Evolutionary conservation across 2,888 invertebrate species (phyloP).

Genomic region (Alloscopus bannaensis): DNA sequence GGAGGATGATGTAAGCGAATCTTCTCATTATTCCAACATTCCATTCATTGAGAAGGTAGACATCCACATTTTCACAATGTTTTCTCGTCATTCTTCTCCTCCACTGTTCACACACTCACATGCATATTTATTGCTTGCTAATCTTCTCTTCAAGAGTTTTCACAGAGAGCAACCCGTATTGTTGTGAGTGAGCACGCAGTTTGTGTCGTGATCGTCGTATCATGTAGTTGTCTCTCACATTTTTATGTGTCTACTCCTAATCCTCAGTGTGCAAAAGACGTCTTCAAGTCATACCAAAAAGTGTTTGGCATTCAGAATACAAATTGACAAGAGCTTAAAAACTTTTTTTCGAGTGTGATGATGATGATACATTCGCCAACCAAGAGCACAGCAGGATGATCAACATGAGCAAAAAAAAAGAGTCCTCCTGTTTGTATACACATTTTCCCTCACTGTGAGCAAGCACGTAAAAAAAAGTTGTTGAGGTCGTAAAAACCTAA

Average conservation of each 20-base stretch:
- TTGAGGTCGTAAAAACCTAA: slow-evolving; percentile 67
- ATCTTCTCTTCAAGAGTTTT: too few species aligned
- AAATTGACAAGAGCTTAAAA: slow-evolving; percentile 55
- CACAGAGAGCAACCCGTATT: too few species aligned
- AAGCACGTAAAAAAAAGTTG: slow-evolving; percentile 58
- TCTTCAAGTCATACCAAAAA: slow-evolving; percentile 31
- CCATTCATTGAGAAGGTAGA: too few species aligned
- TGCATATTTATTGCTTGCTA: not conserved
- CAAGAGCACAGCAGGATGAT: slow-evolving; percentile 5
- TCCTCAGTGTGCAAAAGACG: not conserved
- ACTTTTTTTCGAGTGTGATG: not conserved
- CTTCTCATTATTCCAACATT: slow-evolving; percentile 49
- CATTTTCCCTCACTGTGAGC: slow-evolving; percentile 37
- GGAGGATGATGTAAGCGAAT: slow-evolving; percentile 57
- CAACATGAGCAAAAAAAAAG: slow-evolving; percentile 15
- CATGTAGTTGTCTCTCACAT: slow-evolving; percentile 50
- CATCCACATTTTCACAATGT: too few species aligned
- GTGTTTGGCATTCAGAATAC: slow-evolving; percentile 51
- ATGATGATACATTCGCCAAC: not conserved
- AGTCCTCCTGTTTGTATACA: slow-evolving; percentile 20
- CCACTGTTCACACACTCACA: too few species aligned
- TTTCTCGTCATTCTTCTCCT: too few species aligned
- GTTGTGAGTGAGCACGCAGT: too few species aligned
- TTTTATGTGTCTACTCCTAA: too few species aligned
- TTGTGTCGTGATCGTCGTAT: slow-evolving; percentile 3